These are phyloP conservation scores for Caenorhabditis uteleia DNA, from an alignment of 2,888 invertebrate genomes.

Conservation along the genomic window DNA sequence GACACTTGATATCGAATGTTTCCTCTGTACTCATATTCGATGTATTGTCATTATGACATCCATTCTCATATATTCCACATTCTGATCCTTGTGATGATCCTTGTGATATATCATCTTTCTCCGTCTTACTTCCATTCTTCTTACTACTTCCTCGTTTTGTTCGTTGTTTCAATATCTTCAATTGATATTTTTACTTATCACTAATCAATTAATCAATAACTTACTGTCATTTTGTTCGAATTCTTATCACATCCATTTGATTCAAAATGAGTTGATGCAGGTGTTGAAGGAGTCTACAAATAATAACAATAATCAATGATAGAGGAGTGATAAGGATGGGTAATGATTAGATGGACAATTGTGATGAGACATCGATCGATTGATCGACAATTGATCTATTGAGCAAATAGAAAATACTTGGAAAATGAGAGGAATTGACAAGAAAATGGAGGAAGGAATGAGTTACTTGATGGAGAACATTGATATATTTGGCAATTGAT, in stretches of 20 bases:
- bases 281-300: not conserved
- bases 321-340: too few relatives aligned
- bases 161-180: not conserved
- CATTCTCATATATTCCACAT: too few relatives aligned
- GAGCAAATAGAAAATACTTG: too few relatives aligned
- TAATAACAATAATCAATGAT: not conserved
- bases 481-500: too few relatives aligned
- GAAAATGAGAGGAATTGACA: too few relatives aligned
- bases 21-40: not conserved
- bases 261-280: not conserved
- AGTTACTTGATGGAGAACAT: too few relatives aligned
- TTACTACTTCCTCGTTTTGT: not conserved
- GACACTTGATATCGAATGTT: conserved; percentile 41
- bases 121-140: not conserved
- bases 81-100: not conserved
- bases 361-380: too few relatives aligned
- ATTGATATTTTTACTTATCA: not conserved
- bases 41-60: conserved; percentile 3
- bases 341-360: conserved; percentile 5
- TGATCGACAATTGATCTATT: too few relatives aligned
- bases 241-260: too few relatives aligned
- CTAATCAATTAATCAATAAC: not conserved
- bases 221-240: conserved; percentile 1
- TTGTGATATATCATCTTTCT: not conserved
- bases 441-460: too few relatives aligned